Base-by-base conservation (phyloP, 2,113 vertebrate species). In the Coptodon rendalli region DNA sequence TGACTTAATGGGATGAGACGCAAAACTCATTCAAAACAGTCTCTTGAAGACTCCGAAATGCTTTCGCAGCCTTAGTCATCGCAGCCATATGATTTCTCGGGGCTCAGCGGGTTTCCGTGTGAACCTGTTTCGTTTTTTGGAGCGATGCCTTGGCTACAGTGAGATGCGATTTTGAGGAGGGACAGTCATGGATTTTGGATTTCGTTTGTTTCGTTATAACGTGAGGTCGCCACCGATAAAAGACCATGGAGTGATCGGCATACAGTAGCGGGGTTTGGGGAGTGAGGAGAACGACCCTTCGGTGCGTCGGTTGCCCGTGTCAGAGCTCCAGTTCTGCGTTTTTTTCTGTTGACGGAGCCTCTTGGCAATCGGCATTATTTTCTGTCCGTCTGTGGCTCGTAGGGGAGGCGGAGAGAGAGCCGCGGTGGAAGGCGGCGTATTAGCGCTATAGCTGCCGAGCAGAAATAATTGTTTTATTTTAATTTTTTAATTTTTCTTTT, bases 11-110 rank as follows among this genome's bases (percentile, higher is more conserved):
- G 92, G 94, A 95, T 93, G 93, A 96, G 95, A 95, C 90, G 91
- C 94, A 94, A 94, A 96, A 96, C 92, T 96, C 93, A 94, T 95
- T 96, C 85, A 93, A 91, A 96, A 95, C 88, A 94, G 93, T 89
- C 91, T 93, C 83, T 86, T 90, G 89, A 88, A 92, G 94, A 95
- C 90, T 87, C 92, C 76, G 93, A 92, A 90, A 92, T 24, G 91
- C 88, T 90, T 91, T 93, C 87, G 86, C 93, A 92, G 91, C 92
- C 93, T 94, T 95, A 95, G 93, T 93, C 94, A 93, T 93, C 92
- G 93, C 91, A 89, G 86, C 93, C 89, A 82, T 87, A 92, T 91
- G 87, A 89, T 86, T 89, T 82, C 63, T 89, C 53, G 9, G 34
- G 89, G 88, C 89, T 89, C 83, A 19, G 76, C 59, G 90, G 81